phyloP scores from a whole-genome alignment of 2,797 vertebrate genomes.

The Saxicola maurus region DNA sequence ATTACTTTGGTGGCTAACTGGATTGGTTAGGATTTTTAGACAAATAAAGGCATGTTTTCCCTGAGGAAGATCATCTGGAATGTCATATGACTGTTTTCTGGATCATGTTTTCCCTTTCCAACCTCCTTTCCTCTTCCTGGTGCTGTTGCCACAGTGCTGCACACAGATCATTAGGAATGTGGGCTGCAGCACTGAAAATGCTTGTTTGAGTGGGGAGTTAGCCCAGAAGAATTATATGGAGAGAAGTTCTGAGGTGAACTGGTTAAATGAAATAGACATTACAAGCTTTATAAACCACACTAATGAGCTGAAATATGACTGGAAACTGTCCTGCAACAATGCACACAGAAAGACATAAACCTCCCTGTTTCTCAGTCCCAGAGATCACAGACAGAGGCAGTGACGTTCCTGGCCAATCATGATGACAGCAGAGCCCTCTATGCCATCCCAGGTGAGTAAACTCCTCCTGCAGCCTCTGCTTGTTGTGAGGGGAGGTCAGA shows the following conservation, averaged over 20 bases:
- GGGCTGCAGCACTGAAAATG: background rate
- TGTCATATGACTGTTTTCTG: background rate
- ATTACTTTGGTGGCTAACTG: background rate
- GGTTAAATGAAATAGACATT: background rate
- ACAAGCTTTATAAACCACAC: accelerated
- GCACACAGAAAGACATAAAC: background rate
- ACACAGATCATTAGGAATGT: background rate
- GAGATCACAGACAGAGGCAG: slow-evolving; percentile 96
- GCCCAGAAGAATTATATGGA: background rate
- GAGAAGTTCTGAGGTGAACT: background rate
- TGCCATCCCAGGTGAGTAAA: slow-evolving; percentile 89
- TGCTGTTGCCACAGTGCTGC: background rate
- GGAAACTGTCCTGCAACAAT: background rate
- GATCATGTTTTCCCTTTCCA: background rate
- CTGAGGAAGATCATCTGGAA: background rate
- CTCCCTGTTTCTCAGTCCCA: slow-evolving; percentile 80
- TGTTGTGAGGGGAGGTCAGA: background rate
- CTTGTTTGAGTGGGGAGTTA: background rate
- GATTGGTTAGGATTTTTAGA: background rate
- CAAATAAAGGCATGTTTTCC: background rate
- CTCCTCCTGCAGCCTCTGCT: background rate
- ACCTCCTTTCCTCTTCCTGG: background rate
- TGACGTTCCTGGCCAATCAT: slow-evolving; percentile 96
- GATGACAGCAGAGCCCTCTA: slow-evolving; percentile 97
- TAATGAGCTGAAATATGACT: background rate